Evolutionary conservation across 2,797 vertebrate species (phyloP), one percentile per base, ranked within the genome.

Genomic region (Ctenochaetus hawaiiensis): DNA sequence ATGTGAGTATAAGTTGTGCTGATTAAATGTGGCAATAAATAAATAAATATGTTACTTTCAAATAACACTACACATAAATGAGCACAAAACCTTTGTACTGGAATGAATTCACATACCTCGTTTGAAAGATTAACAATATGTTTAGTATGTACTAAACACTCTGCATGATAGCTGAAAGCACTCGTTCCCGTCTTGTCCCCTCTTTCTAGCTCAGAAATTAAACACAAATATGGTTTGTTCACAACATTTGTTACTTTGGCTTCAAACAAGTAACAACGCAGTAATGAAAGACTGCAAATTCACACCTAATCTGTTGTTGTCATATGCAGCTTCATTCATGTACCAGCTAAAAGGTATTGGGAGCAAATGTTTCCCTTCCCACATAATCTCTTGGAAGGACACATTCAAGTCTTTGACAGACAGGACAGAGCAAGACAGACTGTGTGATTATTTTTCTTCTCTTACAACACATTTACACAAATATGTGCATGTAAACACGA

Each of bases 401-500:
- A 80, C 59, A 64, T 66, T 78, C 69, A 56, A 72, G 68, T 60
- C 62, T 43, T 71, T 62, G 57, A 82, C 61, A 58, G 67, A 71
- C 61, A 48, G 37, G n/a, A 39, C 54, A 54, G 48, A 54, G 22
- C 18, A 18, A 75, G 63, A 69, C 81, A 73, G 75, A 75, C 76
- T 69, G 26, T 77, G 62, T 75, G 84, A 89, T 83, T 18, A 84
- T 81, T 73, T 72, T 77, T 82, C 64, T 84, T 82, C 20, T 76
- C 70, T 84, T 43, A 51, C 18, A 34, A 30, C 56, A 53, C 56
- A 14, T 57, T 58, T 74, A 72, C 58, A 74, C 16, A 72, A 64
- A 71, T 78, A 56, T 67, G 60, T 57, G 18, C 22, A 48, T 78
- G 73, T 73, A 75, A 76, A 79, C 30, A 68, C 17, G 0, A 2